Conservation (phyloP, 2,797 vertebrate genomes). For the Chanos chanos region DNA sequence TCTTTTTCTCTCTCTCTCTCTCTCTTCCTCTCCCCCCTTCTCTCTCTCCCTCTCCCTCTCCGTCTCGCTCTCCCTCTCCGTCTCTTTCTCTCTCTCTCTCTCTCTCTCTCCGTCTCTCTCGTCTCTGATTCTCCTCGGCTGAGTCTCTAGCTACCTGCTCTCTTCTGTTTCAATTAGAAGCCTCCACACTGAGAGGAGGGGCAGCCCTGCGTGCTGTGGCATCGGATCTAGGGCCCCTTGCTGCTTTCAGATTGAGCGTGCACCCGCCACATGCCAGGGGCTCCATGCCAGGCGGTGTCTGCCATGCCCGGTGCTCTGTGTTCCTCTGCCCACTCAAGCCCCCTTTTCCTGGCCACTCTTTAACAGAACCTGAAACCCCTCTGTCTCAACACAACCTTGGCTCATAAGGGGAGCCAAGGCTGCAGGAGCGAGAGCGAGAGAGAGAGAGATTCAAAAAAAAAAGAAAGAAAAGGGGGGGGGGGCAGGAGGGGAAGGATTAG, state of each 20-base stretch:
- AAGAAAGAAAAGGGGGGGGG: too few species aligned
- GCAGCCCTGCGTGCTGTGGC: constrained; percentile 34
- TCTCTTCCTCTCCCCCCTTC: constrained; percentile 58
- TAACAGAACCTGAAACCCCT: constrained; percentile 15
- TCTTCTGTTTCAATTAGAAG: constrained; percentile 35
- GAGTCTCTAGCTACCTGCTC: constrained; percentile 34
- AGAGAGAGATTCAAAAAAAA: constrained; percentile 4
- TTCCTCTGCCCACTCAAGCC: constrained; percentile 2
- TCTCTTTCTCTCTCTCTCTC: constrained; percentile 55
- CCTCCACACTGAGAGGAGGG: constrained; percentile 23
- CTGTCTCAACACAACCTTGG: too few species aligned
- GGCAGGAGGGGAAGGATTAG: too few species aligned
- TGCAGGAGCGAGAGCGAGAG: background rate
- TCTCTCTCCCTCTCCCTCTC: constrained; percentile 16
- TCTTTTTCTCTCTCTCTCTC: background rate
- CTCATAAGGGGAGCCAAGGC: too few species aligned
- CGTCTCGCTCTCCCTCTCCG: constrained; percentile 27
- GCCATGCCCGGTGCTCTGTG: too few species aligned
- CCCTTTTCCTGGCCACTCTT: constrained; percentile 11
- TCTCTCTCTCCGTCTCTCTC: background rate
- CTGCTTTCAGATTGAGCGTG: too few species aligned
- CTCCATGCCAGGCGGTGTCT: constrained; percentile 41
- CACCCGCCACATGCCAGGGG: constrained; percentile 5
- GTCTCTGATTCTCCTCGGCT: background rate
- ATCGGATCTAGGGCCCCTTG: too few species aligned